A percentile compares a stretch with the other conserved stretches of the same genome.
Evolutionary conservation across 1,140 invertebrate genomes (phyloP).

Genomic region (Drosophila tani): DNA sequence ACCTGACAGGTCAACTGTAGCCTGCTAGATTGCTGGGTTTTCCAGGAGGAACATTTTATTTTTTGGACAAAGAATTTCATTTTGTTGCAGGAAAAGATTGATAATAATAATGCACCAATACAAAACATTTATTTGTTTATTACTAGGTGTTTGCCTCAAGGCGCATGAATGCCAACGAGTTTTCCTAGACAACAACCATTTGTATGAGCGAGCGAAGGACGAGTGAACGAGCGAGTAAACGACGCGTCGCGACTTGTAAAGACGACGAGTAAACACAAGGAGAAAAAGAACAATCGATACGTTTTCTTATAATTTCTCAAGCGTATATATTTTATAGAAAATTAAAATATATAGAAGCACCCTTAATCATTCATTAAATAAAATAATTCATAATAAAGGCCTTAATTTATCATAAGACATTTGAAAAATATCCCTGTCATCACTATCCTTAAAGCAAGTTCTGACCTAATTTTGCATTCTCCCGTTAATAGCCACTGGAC

Average conservation of each 20-base stretch:
- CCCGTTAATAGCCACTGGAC: not conserved
- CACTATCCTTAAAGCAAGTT: no score
- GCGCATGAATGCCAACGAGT: no score
- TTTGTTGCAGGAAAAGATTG: not conserved
- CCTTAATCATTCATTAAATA: not conserved
- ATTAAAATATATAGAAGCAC: not conserved
- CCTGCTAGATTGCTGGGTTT: slow-evolving; percentile 10
- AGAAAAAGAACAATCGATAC: no score
- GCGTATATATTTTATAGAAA: not conserved
- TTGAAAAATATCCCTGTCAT: not conserved
- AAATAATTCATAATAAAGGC: not conserved
- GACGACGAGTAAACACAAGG: no score
- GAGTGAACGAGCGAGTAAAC: no score
- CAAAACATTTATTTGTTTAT: no score
- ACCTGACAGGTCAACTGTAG: not conserved
- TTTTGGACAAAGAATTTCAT: not conserved
- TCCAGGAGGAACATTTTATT: not conserved
- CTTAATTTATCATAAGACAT: not conserved
- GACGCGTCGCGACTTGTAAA: no score
- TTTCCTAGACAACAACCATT: no score
- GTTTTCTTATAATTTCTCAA: not conserved
- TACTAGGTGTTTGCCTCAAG: no score
- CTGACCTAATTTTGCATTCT: slow-evolving; percentile 15
- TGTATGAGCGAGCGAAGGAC: no score
- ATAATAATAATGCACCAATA: not conserved